A percentile compares a stretch with the other conserved stretches of the same genome.
These are phyloP conservation scores for Mus musculus DNA, from an alignment of 2,113 vertebrate genomes.

Conservation along the genomic window GRCm39 chr2:118465501-118466000, in stretches of 20 bases:
- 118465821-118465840: not conserved
- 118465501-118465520: not conserved
- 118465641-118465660: slow-evolving; percentile 86
- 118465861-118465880: no score
- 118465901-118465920: no score
- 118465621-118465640: slow-evolving; percentile 93
- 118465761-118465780: slow-evolving; percentile 70
- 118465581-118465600: slow-evolving; percentile 45
- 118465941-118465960: no score
- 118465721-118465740: slow-evolving; percentile 82
- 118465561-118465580: slow-evolving; percentile 30
- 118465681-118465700: slow-evolving; percentile 85
- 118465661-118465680: slow-evolving; percentile 84
- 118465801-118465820: not conserved
- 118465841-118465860: not conserved
- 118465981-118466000: slow-evolving; percentile 16
- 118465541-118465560: not conserved
- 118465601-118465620: slow-evolving; percentile 86
- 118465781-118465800: slow-evolving; percentile 42
- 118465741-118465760: slow-evolving; percentile 85
- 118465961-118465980: no score
- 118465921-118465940: not conserved
- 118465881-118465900: not conserved
- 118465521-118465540: not conserved
- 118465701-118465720: slow-evolving; percentile 88